phyloP scores from a whole-genome alignment of 2,113 vertebrate genomes.

The Malurus melanocephalus region DNA sequence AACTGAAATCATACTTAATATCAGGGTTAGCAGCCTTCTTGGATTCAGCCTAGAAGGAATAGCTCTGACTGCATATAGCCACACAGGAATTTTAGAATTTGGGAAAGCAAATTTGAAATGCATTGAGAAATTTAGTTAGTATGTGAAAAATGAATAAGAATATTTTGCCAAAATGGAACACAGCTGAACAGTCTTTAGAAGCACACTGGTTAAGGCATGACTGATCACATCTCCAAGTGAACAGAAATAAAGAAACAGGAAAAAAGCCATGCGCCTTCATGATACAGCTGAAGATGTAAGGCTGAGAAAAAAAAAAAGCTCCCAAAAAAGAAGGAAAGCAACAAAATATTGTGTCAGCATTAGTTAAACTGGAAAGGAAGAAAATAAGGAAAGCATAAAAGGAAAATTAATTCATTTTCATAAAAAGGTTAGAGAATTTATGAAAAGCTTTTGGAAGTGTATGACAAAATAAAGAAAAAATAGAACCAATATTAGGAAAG shows the following conservation, averaged over 20 bases:
- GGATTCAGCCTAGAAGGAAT: background rate
- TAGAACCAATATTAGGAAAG: background rate
- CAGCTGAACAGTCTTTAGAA: background rate
- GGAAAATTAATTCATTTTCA: background rate
- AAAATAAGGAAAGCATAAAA: background rate
- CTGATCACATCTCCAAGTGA: constrained; percentile 17
- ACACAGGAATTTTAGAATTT: background rate
- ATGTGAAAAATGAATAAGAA: background rate
- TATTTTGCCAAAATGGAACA: background rate
- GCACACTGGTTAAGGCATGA: constrained; percentile 3
- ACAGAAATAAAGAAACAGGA: constrained; percentile 4
- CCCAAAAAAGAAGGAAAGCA: background rate
- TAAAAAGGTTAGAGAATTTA: background rate
- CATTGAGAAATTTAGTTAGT: background rate
- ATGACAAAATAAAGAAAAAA: background rate
- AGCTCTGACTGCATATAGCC: background rate
- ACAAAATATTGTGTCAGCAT: background rate
- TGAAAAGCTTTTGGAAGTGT: background rate
- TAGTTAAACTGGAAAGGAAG: background rate
- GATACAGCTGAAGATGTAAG: constrained; percentile 3
- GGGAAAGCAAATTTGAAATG: background rate
- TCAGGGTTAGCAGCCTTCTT: background rate
- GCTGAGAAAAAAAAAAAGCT: background rate
- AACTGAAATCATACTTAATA: background rate
- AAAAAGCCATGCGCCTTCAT: background rate